Conservation (phyloP, 2,797 vertebrate species). For the Pygocentrus nattereri region DNA sequence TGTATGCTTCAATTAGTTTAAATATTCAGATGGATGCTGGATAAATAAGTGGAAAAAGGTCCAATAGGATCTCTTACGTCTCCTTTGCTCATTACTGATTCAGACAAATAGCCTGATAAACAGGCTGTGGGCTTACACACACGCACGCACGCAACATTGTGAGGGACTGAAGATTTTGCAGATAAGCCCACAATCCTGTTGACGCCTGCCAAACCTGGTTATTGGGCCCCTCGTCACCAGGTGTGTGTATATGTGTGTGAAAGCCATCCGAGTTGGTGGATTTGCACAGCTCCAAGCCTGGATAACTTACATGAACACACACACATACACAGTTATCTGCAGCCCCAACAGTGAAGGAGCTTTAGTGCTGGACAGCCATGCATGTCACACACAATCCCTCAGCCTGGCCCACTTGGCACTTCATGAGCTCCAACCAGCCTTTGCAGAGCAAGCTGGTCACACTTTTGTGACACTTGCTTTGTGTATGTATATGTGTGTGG, state of each 20-base stretch:
- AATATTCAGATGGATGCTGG: slow-evolving; percentile 40
- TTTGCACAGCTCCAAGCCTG: slow-evolving; percentile 43
- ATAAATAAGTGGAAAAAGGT: slow-evolving; percentile 46
- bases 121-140: background rate
- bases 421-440: slow-evolving; percentile 44
- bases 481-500: slow-evolving; percentile 43
- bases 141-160: slow-evolving; percentile 15
- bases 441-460: slow-evolving; percentile 50
- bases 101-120: slow-evolving; percentile 32
- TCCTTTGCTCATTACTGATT: slow-evolving; percentile 38
- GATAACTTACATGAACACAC: slow-evolving; percentile 51
- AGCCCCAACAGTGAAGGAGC: slow-evolving; percentile 43
- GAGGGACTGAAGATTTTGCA: slow-evolving; percentile 30
- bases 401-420: slow-evolving; percentile 78
- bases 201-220: slow-evolving; percentile 67
- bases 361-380: slow-evolving; percentile 72
- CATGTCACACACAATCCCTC: slow-evolving; percentile 78
- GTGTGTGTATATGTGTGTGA: slow-evolving; percentile 48
- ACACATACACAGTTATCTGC: slow-evolving; percentile 22
- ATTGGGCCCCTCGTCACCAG: slow-evolving; percentile 44
- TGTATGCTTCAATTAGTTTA: slow-evolving; percentile 54
- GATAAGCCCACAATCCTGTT: slow-evolving; percentile 57
- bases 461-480: slow-evolving; percentile 27
- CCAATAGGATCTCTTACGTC: slow-evolving; percentile 34
- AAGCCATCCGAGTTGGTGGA: slow-evolving; percentile 43